Evolutionary conservation across 1,140 invertebrate species (phyloP), one percentile per base, ranked within the genome.

Genomic region (Zeugodacus cucurbitae): DNA sequence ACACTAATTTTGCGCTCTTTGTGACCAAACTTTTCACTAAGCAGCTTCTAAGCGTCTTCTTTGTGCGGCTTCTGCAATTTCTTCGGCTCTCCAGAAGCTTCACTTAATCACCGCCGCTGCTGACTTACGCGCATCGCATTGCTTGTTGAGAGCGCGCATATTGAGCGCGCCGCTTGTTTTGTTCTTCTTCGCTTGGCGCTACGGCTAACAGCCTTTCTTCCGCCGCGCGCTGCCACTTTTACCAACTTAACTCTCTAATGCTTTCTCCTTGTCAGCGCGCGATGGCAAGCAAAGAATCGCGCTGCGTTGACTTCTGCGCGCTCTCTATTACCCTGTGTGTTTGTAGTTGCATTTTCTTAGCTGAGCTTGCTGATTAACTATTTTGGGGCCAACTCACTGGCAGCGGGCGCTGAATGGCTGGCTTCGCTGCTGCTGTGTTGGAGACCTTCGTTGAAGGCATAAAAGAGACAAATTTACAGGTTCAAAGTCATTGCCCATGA

Each of bases 401-500:
- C 64, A 5, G 32, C 64, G 22, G 64, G 4, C 44, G 74, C 74
- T 74, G 67, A 41, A 54, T 48, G 22, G n/a, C 41, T 44, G 20
- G 14, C 37, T 78, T 78, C 37, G 22, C 70, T 34, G 29, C 3
- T 10, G 58, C n/a, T 10, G 22, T 17, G n/a, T 88, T 89, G 89
- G 89, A 89, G 88, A 88, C 88, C 88, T 88, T 37, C 32, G 85
- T 54, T 67, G 82, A 93, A 93, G 90, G 93, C 93, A 93, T 93
- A 93, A 93, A 93, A 93, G 93, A 93, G 90, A 89, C 90, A 90
- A 90, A 91, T 90, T 91, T 90, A 82, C 89, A 89, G 90, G 89
- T 90, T 90, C 91, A 93, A 91, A 93, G 92, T 91, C 92, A 93
- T 93, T 93, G 92, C 92, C 91, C 91, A 91, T 93, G 90, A 93